Evolutionary conservation across 2,797 vertebrate genomes (phyloP).

Genomic region (Nyctalus aviator): DNA sequence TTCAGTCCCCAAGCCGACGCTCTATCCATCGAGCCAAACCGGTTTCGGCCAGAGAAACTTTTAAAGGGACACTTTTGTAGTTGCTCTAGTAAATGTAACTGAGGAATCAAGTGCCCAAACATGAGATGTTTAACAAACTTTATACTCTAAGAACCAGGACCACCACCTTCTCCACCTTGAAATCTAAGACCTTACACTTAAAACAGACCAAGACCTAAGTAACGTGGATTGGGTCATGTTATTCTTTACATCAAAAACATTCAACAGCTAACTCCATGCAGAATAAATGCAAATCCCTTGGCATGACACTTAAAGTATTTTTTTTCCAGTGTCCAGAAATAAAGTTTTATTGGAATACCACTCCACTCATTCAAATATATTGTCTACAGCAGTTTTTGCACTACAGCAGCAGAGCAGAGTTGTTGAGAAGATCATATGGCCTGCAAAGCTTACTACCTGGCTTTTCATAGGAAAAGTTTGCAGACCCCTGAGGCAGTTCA

Average conservation of each 20-base stretch:
- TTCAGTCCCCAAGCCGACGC: too few relatives aligned
- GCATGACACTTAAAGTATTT: background rate
- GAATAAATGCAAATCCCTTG: conserved; percentile 54
- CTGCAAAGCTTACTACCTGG: too few relatives aligned
- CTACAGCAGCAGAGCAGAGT: background rate
- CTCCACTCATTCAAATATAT: background rate
- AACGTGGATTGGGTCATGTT: background rate
- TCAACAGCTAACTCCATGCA: conserved; percentile 44
- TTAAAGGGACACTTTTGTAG: conserved; percentile 16
- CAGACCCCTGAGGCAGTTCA: background rate
- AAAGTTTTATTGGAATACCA: conserved; percentile 27
- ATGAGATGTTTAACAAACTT: conserved; percentile 14
- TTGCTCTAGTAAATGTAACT: conserved; percentile 4
- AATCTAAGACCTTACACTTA: conserved; percentile 13
- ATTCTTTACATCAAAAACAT: conserved; percentile 15
- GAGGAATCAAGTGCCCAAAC: background rate
- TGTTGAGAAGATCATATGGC: conserved; percentile 34
- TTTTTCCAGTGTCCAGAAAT: background rate
- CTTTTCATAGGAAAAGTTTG: conserved; percentile 33
- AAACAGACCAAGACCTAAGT: conserved; percentile 15
- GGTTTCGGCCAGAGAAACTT: background rate
- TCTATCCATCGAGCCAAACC: too few relatives aligned
- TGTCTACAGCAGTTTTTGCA: background rate
- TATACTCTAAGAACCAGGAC: conserved; percentile 1
- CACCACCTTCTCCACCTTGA: background rate